Evolutionary conservation across 2,797 vertebrate species (phyloP).

Genomic region (Toxotes lorentzi): DNA sequence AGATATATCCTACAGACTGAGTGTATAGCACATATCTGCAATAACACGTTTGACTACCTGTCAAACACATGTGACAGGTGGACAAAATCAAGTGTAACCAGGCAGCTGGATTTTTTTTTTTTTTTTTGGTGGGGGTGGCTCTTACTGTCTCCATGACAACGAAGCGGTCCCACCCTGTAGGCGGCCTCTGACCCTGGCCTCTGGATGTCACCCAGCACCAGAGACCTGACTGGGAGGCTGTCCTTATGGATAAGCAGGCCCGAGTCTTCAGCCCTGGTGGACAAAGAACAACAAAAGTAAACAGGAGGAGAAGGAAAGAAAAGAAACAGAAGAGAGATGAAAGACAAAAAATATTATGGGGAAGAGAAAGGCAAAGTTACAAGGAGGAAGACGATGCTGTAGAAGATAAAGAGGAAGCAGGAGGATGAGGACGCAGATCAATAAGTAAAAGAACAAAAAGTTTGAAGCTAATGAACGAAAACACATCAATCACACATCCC

Average conservation of each 20-base stretch:
- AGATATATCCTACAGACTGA: too few relatives aligned
- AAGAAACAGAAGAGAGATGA: neutral
- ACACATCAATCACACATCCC: neutral
- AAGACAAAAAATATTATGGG: neutral
- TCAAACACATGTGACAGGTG: too few relatives aligned
- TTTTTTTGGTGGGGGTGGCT: constrained; percentile 29
- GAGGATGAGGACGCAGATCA: neutral
- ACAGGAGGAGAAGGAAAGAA: neutral
- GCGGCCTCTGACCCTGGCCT: constrained; percentile 91
- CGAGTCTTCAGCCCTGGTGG: constrained; percentile 91
- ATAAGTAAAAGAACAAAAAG: neutral
- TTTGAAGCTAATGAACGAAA: neutral
- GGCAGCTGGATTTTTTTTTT: too few relatives aligned
- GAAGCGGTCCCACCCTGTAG: constrained; percentile 91
- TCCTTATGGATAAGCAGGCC: constrained; percentile 93
- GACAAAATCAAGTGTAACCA: too few relatives aligned
- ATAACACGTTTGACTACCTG: too few relatives aligned
- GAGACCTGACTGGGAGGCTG: constrained; percentile 89
- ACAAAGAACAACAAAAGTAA: neutral
- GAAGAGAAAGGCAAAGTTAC: too few relatives aligned
- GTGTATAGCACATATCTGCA: too few relatives aligned
- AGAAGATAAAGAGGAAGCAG: neutral
- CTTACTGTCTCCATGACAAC: constrained; percentile 94
- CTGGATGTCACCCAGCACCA: constrained; percentile 90
- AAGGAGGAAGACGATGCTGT: too few relatives aligned